A percentile compares a stretch with the other conserved stretches of the same genome.
phyloP scores from a whole-genome alignment of 2,888 invertebrate species.

The Choreutis nemorana region DNA sequence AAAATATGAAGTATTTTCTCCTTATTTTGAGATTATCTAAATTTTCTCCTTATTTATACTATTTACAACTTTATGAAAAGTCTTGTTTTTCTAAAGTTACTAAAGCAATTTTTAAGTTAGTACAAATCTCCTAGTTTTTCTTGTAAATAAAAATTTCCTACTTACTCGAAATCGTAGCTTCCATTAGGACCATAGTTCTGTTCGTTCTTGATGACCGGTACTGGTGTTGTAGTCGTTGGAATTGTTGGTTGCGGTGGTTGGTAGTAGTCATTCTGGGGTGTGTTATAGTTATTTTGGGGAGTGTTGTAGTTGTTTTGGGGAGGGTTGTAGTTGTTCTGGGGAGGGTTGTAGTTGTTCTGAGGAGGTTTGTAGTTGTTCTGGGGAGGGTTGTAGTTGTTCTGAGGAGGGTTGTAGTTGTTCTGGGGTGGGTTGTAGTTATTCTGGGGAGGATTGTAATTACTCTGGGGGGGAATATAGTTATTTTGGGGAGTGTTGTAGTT shows the following conservation, averaged over 20 bases:
- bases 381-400: constrained; percentile 15
- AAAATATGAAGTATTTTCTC: background rate
- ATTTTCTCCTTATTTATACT: background rate
- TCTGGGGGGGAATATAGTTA: constrained; percentile 9
- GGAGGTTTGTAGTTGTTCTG: constrained; percentile 13
- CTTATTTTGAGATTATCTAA: background rate
- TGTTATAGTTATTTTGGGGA: constrained; percentile 16
- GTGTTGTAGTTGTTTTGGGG: constrained; percentile 18
- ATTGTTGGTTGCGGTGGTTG: constrained; percentile 13
- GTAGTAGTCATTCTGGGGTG: constrained; percentile 15
- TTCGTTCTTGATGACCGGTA: constrained; percentile 53
- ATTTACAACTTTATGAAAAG: no score
- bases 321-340: constrained; percentile 15
- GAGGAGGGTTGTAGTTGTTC: constrained; percentile 15
- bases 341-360: constrained; percentile 15
- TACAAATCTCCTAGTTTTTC: no score
- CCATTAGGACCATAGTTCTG: constrained; percentile 50
- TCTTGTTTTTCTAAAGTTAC: no score
- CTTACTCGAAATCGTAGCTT: constrained; percentile 63
- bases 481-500: constrained; percentile 12
- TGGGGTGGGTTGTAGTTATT: constrained; percentile 12
- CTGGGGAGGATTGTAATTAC: constrained; percentile 15
- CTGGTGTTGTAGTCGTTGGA: constrained; percentile 28
- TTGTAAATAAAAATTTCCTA: constrained; percentile 13
- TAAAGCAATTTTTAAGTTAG: no score